These are phyloP conservation scores for Hemicentrotus pulcherrimus DNA, from an alignment of 35 echinoderm and acorn worm species.

Conservation along the genomic window DNA sequence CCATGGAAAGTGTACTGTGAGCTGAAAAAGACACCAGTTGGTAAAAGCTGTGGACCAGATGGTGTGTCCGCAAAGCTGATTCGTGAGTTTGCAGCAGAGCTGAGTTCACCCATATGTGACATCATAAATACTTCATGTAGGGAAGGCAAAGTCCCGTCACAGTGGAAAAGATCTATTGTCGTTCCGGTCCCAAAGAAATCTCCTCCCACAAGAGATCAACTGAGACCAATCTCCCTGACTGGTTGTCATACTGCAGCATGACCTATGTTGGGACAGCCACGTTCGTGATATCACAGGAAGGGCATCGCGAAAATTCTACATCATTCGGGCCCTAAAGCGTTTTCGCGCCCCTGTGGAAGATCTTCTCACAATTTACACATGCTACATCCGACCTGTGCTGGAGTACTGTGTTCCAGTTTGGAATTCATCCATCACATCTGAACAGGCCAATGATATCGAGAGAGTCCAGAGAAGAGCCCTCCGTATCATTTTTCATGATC, in stretches of 20 bases:
- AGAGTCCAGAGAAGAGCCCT: background rate
- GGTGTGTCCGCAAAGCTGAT: background rate
- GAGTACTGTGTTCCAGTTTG: constrained; percentile 16
- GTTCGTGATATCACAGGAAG: no score
- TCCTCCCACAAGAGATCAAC: no score
- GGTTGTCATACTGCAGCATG: no score
- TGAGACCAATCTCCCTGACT: no score
- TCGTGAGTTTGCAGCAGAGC: constrained; percentile 8
- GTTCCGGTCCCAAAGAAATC: no score
- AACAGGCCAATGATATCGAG: background rate
- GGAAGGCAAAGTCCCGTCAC: no score
- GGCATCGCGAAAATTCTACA: constrained; percentile 24
- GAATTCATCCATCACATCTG: background rate
- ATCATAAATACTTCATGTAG: no score
- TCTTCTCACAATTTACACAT: background rate
- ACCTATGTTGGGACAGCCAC: no score
- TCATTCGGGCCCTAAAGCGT: constrained; percentile 22
- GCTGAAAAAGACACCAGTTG: background rate
- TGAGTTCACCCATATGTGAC: background rate
- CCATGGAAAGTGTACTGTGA: constrained; percentile 32
- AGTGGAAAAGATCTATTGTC: no score
- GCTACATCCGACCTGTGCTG: background rate
- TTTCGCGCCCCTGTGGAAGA: background rate
- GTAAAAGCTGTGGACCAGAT: constrained; percentile 32
- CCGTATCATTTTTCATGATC: background rate